phyloP scores from a whole-genome alignment of 2,888 invertebrate genomes.

The Limenitis camilla region DNA sequence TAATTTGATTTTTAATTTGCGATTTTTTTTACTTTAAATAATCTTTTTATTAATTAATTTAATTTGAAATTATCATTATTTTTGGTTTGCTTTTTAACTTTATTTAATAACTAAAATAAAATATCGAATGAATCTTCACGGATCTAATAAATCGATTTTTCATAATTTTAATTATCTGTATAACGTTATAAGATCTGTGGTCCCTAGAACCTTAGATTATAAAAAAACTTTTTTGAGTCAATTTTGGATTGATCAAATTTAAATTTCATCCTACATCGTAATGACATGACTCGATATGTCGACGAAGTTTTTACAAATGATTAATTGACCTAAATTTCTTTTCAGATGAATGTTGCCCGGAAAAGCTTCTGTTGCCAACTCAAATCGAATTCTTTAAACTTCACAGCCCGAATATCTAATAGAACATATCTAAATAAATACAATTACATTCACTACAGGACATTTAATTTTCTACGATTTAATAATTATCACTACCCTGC shows the following conservation, averaged over 20 bases:
- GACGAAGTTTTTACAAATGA: constrained; percentile 33
- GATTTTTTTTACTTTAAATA: too few relatives aligned
- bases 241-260: not conserved
- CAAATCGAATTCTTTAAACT: constrained; percentile 22
- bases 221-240: too few relatives aligned
- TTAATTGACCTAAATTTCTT: constrained; percentile 36
- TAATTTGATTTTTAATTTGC: too few relatives aligned
- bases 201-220: too few relatives aligned
- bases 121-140: too few relatives aligned
- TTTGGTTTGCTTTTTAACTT: too few relatives aligned
- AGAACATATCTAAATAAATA: constrained; percentile 40
- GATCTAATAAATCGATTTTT: too few relatives aligned
- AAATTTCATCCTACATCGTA: not conserved
- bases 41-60: too few relatives aligned
- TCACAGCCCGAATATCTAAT: constrained; percentile 53
- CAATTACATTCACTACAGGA: constrained; percentile 19
- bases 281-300: constrained; percentile 32
- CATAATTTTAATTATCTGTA: too few relatives aligned
- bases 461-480: constrained; percentile 7
- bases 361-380: constrained; percentile 26
- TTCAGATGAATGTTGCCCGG: constrained; percentile 24
- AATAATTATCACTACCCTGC: constrained; percentile 3
- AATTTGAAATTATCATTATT: too few relatives aligned
- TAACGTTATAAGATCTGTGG: too few relatives aligned
- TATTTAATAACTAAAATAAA: too few relatives aligned